A percentile compares a stretch with the other conserved stretches of the same genome.
phyloP scores from a whole-genome alignment of 2,113 vertebrate species.

The Bombycilla garrulus region DNA sequence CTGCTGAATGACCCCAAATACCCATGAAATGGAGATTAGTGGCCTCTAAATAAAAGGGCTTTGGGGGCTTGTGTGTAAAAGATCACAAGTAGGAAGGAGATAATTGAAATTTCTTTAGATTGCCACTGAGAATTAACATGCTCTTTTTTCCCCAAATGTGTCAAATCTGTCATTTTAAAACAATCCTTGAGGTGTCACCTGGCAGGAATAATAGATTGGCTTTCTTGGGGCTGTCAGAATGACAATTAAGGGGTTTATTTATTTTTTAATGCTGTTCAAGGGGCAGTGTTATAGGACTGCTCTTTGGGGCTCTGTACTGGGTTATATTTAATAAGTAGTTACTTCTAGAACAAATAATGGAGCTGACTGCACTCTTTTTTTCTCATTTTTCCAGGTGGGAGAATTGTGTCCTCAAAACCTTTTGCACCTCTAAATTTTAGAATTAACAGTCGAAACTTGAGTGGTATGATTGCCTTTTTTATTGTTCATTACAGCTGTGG shows the following conservation, averaged over 20 bases:
- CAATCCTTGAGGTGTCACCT: background rate
- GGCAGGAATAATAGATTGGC: background rate
- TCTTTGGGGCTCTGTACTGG: background rate
- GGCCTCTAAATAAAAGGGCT: background rate
- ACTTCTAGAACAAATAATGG: background rate
- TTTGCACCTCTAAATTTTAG: constrained; percentile 99
- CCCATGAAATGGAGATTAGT: background rate
- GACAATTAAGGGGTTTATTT: background rate
- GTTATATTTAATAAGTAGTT: background rate
- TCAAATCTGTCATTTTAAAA: background rate
- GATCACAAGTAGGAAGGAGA: background rate
- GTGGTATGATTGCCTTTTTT: constrained; percentile 78
- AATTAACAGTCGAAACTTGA: constrained; percentile 99
- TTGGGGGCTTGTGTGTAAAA: background rate
- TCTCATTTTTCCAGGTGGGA: constrained; percentile 81
- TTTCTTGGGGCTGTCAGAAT: background rate
- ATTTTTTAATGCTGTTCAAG: background rate
- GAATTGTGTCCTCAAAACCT: constrained; percentile 99
- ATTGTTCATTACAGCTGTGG: background rate
- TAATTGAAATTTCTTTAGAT: background rate
- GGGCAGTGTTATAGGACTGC: background rate
- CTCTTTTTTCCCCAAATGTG: background rate
- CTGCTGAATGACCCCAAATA: background rate
- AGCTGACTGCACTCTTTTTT: background rate
- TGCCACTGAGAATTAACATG: background rate